Evolutionary conservation across 2,113 vertebrate genomes (phyloP).

Genomic region (Puffinus mauretanicus): DNA sequence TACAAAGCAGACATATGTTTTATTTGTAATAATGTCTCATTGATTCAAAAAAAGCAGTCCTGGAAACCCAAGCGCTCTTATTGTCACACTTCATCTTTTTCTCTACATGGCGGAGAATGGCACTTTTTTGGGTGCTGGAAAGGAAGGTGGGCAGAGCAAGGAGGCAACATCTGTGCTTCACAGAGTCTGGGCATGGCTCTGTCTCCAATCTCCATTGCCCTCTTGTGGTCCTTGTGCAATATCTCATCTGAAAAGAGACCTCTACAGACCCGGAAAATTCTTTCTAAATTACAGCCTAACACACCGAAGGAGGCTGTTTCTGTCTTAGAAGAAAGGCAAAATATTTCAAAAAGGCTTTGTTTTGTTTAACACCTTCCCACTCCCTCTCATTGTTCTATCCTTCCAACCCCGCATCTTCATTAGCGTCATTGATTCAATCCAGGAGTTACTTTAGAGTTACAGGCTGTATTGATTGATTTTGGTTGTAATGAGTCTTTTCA

Average conservation of each 20-base stretch:
- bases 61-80: not conserved
- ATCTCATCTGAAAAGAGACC: not conserved
- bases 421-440: not conserved
- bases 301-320: not conserved
- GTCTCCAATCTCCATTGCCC: conserved; percentile 48
- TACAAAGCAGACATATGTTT: not conserved
- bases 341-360: not conserved
- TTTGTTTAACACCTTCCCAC: not conserved
- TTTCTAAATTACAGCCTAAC: not conserved
- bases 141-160: not conserved
- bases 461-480: conserved; percentile 34
- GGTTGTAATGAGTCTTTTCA: conserved; percentile 3
- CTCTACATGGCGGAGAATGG: accelerated
- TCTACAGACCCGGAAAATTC: not conserved
- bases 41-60: not conserved
- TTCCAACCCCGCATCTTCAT: not conserved
- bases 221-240: conserved; percentile 28
- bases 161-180: not conserved
- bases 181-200: not conserved
- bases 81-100: not conserved
- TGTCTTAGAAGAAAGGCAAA: not conserved
- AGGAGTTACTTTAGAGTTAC: conserved; percentile 12
- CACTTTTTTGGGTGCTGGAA: not conserved
- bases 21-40: conserved; percentile 17
- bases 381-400: not conserved